Base-by-base conservation (phyloP, 2,797 vertebrate species). In the Sebastes alutus region DNA sequence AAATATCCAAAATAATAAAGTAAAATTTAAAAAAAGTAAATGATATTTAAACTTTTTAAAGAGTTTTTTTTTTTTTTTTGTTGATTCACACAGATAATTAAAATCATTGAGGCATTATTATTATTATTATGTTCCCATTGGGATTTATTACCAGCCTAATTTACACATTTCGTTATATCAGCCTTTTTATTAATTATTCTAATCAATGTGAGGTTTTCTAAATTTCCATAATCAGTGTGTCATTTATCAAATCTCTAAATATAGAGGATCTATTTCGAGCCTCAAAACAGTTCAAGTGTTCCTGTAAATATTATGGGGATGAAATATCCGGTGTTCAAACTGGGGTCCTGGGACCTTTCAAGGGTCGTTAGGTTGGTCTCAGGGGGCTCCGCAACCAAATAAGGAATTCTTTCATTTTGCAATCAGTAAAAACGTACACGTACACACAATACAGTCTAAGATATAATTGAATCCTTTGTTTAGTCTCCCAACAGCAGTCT, bases 401-500 rank as follows among this genome's bases (percentile, higher is more conserved):
- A 5, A 42, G 1, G 2, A 23, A 20, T n/a, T 20, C 0, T 59
- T 68, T 18, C 3, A 29, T 33, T 35, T 18, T 25, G 7, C 38
- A n/a, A 5, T 12, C 2, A 65, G 8, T 33, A 6, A 35, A n/a
- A 42, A 70, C 2, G 6, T 2, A 61, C 12, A 20, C 0, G 4
- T 52, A 9, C 49, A n/a, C 6, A 59, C 10, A 71, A 22, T 6
- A 60, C 11, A 54, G 20, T 35, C 2, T 16, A 33, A 68, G 5
- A 46, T 52, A 6, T n/a, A 42, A 18, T 29, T 75, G 3, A 6
- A 54, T 32, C 1, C 13, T 68, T 54, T 55, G 12, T 32, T 23
- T 14, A 33, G 68, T 35, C 33, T 35, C 33, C 33, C 33, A 35
- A 12, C 33, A 35, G 33, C 33, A 29, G 60, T 35, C 14, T 49